Evolutionary conservation across 2,113 vertebrate genomes (phyloP).

Genomic region (Pseudonaja textilis): DNA sequence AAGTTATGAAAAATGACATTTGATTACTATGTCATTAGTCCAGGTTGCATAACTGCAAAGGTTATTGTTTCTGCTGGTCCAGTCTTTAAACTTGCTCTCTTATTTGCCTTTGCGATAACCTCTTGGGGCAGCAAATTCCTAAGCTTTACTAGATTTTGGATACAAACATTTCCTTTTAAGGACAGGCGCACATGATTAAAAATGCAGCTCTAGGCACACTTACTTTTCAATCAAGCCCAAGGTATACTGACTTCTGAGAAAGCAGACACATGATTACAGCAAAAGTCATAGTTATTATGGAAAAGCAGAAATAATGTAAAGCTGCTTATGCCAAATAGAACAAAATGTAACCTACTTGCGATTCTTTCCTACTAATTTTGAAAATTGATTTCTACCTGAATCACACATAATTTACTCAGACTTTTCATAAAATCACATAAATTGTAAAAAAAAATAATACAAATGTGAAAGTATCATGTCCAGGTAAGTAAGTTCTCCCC

Average conservation of each 20-base stretch:
- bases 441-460: neutral
- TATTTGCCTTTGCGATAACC: neutral
- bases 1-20: conserved; percentile 7
- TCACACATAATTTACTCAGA: neutral
- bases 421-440: neutral
- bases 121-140: conserved; percentile 5
- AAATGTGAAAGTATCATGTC: neutral
- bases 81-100: conserved; percentile 15
- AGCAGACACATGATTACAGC: neutral
- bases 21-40: conserved; percentile 1
- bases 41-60: conserved; percentile 19
- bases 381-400: neutral
- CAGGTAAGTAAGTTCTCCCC: no score
- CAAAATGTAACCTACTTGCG: neutral
- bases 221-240: neutral
- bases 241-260: neutral
- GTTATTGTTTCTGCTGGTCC: conserved; percentile 3
- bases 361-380: neutral
- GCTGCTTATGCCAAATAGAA: neutral
- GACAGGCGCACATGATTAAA: neutral
- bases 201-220: neutral
- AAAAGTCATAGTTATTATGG: neutral
- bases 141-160: neutral
- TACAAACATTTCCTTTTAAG: conserved; percentile 5
- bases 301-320: neutral